Evolutionary conservation across 2,888 invertebrate species (phyloP).

Genomic region (Drosophila phalerata): DNA sequence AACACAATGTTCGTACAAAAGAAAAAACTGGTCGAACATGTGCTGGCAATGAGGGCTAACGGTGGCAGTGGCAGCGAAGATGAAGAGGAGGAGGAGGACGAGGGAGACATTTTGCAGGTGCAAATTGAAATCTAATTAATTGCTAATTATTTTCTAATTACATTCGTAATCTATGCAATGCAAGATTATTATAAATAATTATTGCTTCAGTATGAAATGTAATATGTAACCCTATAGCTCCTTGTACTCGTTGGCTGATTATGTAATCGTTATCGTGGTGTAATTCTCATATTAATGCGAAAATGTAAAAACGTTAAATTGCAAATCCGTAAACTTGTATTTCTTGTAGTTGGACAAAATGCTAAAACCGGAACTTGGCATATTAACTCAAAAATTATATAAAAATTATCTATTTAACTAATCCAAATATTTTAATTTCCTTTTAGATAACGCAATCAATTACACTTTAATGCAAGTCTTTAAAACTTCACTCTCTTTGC

Average conservation of each 20-base stretch:
- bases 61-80: constrained; percentile 87
- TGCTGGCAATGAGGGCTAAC: constrained; percentile 83
- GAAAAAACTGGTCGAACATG: constrained; percentile 82
- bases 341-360: constrained; percentile 43
- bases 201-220: constrained; percentile 66
- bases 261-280: constrained; percentile 59
- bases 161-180: constrained; percentile 45
- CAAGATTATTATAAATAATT: constrained; percentile 68
- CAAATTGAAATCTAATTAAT: constrained; percentile 54
- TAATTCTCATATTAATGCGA: constrained; percentile 21
- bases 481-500: constrained; percentile 65
- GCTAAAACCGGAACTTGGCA: constrained; percentile 14
- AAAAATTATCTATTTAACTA: constrained; percentile 31
- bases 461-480: constrained; percentile 43
- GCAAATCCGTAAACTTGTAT: constrained; percentile 30
- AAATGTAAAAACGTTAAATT: constrained; percentile 33
- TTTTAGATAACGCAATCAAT: constrained; percentile 58
- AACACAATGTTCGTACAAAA: constrained; percentile 87
- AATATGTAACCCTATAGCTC: constrained; percentile 62
- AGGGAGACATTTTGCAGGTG: constrained; percentile 85
- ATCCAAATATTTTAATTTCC: constrained; percentile 53
- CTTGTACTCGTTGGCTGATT: constrained; percentile 67
- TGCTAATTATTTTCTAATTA: constrained; percentile 30
- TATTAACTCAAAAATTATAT: constrained; percentile 1
- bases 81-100: constrained; percentile 88